Percentiles rank a stretch among this genome's conserved stretches.
These are phyloP conservation scores for pig (Sus scrofa) DNA, from an alignment of 2,113 vertebrate species.

Conservation along the genomic window T2T-Sscrofa CM000826.6:88125001-88125500, in stretches of 20 bases:
- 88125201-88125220: background rate
- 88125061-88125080: conserved; percentile 2
- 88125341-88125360: background rate
- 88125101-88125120: background rate
- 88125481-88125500: conserved; percentile 24
- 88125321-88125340: background rate
- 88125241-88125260: background rate
- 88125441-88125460: background rate
- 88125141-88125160: background rate
- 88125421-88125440: conserved; percentile 25
- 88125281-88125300: background rate
- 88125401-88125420: conserved; percentile 31
- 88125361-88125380: conserved; percentile 24
- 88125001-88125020: background rate
- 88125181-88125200: background rate
- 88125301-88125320: background rate
- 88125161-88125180: background rate
- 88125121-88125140: background rate
- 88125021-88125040: background rate
- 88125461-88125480: conserved; percentile 9
- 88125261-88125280: background rate
- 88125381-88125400: background rate
- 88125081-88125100: background rate
- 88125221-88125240: background rate
- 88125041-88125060: background rate